Percentiles rank a stretch among this genome's conserved stretches.
Evolutionary conservation across 2,113 vertebrate genomes (phyloP).

Genomic region (Microcebus jonahi): DNA sequence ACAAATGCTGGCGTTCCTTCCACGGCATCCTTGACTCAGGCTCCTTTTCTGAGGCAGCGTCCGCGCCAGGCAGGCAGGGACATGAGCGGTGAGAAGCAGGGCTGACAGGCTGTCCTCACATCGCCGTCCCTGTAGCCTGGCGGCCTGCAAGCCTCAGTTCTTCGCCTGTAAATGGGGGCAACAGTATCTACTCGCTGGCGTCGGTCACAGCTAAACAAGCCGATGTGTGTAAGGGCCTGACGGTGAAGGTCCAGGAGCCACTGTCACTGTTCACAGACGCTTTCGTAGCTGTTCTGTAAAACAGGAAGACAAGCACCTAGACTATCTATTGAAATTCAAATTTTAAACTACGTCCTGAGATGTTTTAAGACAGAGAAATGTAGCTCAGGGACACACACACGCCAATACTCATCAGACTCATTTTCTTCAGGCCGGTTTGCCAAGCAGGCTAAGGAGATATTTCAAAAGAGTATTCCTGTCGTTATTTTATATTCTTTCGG

Average conservation of each 20-base stretch:
- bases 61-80: not conserved
- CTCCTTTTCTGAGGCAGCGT: not conserved
- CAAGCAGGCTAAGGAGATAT: not conserved
- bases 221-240: not conserved
- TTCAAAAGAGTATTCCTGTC: not conserved
- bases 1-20: not conserved
- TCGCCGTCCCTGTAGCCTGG: not conserved
- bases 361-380: not conserved
- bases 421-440: not conserved
- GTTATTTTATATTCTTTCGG: not conserved
- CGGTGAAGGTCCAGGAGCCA: not conserved
- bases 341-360: not conserved
- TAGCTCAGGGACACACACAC: fast-evolving
- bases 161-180: not conserved
- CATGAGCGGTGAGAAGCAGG: fast-evolving
- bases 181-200: not conserved
- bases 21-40: fast-evolving
- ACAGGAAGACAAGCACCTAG: not conserved
- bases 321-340: not conserved
- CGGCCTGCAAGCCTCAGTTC: not conserved
- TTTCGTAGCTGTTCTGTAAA: not conserved
- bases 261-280: not conserved
- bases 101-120: not conserved
- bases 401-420: not conserved
- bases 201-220: not conserved